Percentiles rank a stretch among this genome's conserved stretches.
phyloP scores from a whole-genome alignment of 2,888 invertebrate species.

The Drosophila paramelanica region DNA sequence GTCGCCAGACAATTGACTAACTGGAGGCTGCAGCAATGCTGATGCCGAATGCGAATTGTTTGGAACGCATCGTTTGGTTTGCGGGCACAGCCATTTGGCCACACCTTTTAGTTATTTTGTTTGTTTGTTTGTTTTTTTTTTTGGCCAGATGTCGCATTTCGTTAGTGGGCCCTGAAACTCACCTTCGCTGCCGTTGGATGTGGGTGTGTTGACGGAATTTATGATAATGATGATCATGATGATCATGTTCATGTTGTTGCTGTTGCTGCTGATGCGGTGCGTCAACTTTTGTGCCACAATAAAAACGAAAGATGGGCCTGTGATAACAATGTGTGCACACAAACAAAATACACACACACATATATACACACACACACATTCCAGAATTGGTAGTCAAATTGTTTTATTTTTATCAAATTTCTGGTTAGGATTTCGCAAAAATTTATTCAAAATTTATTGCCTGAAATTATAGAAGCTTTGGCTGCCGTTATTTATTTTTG shows the following conservation, averaged over 20 bases:
- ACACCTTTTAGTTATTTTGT: conserved; percentile 33
- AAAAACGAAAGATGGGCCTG: conserved; percentile 31
- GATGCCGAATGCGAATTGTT: conserved; percentile 24
- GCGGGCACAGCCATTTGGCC: conserved; percentile 25
- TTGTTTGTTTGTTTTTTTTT: neutral
- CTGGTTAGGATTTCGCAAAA: conserved; percentile 16
- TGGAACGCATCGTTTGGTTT: conserved; percentile 12
- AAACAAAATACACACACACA: neutral
- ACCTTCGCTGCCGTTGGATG: conserved; percentile 38
- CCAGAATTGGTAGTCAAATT: conserved; percentile 8
- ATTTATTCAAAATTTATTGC: neutral
- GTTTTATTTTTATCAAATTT: conserved; percentile 13
- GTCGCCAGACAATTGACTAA: conserved; percentile 35
- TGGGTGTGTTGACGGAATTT: conserved; percentile 57
- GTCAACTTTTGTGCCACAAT: conserved; percentile 54
- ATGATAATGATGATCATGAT: conserved; percentile 35
- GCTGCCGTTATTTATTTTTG: neutral
- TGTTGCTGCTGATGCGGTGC: conserved; percentile 27
- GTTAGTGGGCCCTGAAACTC: conserved; percentile 18
- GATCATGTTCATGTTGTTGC: conserved; percentile 4
- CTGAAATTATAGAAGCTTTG: conserved; percentile 1
- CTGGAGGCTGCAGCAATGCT: conserved; percentile 29
- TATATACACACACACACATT: neutral
- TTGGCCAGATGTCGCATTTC: conserved; percentile 54
- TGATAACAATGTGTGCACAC: conserved; percentile 35